A percentile compares a stretch with the other conserved stretches of the same genome.
phyloP scores from a whole-genome alignment of 2,888 invertebrate genomes.

The Cerceris ruficornis region DNA sequence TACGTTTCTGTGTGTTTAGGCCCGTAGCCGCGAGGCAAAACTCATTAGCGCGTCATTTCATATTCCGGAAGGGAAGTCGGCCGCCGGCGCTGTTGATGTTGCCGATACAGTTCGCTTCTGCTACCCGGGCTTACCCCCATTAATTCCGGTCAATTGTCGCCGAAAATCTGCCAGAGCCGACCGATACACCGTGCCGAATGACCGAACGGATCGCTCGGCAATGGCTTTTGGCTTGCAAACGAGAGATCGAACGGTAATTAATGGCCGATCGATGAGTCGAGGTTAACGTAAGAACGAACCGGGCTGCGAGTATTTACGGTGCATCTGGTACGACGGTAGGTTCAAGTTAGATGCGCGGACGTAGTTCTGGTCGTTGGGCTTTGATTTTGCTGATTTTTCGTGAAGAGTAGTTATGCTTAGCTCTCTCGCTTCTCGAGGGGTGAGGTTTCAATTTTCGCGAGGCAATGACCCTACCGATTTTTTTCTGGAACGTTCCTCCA shows the following conservation, averaged over 20 bases:
- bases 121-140: constrained; percentile 23
- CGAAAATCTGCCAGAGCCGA: constrained; percentile 52
- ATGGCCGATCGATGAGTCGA: neutral
- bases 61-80: constrained; percentile 72
- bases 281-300: too few relatives aligned
- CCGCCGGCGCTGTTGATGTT: constrained; percentile 1
- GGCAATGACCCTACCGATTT: too few relatives aligned
- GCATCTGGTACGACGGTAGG: too few relatives aligned
- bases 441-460: too few relatives aligned
- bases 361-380: too few relatives aligned
- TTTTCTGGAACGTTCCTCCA: too few relatives aligned
- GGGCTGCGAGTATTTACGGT: too few relatives aligned
- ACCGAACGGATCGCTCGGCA: neutral
- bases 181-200: neutral
- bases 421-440: too few relatives aligned
- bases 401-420: too few relatives aligned
- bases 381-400: too few relatives aligned
- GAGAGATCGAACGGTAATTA: constrained; percentile 31
- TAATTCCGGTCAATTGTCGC: constrained; percentile 62
- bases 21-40: constrained; percentile 61
- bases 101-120: too few relatives aligned
- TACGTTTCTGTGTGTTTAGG: constrained; percentile 59
- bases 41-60: constrained; percentile 73
- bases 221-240: neutral
- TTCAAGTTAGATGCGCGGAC: too few relatives aligned